Evolutionary conservation across 2,888 invertebrate species (phyloP).

Genomic region (Alcis repandata): DNA sequence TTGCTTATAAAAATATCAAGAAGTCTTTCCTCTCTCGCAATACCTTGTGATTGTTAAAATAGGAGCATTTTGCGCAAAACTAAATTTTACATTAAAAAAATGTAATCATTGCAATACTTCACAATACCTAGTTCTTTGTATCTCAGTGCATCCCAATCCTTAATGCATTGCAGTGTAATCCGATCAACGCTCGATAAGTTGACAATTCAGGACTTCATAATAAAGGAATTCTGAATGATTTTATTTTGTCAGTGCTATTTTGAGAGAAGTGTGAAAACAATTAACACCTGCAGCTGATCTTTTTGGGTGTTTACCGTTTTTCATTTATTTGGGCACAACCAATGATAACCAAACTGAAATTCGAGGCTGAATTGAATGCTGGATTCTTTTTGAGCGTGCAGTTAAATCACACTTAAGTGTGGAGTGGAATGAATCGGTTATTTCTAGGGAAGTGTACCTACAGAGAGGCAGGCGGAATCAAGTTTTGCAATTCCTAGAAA

Average conservation of each 20-base stretch:
- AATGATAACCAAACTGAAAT: not conserved
- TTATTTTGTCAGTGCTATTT: slow-evolving; percentile 22
- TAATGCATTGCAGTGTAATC: slow-evolving; percentile 47
- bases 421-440: too few relatives aligned
- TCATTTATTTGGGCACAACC: not conserved
- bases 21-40: too few relatives aligned
- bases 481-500: too few relatives aligned
- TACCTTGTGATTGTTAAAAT: too few relatives aligned
- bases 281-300: not conserved
- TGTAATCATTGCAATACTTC: not conserved
- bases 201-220: slow-evolving; percentile 25
- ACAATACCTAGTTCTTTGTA: too few relatives aligned
- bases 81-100: too few relatives aligned
- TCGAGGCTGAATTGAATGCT: not conserved
- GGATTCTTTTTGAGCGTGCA: too few relatives aligned
- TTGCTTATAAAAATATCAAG: too few relatives aligned
- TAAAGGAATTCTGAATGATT: slow-evolving; percentile 25
- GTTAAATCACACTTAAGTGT: too few relatives aligned
- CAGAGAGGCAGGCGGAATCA: too few relatives aligned
- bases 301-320: not conserved
- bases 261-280: slow-evolving; percentile 8
- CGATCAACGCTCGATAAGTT: slow-evolving; percentile 40
- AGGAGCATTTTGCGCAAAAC: too few relatives aligned
- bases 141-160: not conserved
- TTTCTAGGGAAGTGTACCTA: too few relatives aligned